Percentiles rank a stretch among this genome's conserved stretches.
Conservation (phyloP, 2,113 vertebrate genomes). For the Myotis brandtii region DNA sequence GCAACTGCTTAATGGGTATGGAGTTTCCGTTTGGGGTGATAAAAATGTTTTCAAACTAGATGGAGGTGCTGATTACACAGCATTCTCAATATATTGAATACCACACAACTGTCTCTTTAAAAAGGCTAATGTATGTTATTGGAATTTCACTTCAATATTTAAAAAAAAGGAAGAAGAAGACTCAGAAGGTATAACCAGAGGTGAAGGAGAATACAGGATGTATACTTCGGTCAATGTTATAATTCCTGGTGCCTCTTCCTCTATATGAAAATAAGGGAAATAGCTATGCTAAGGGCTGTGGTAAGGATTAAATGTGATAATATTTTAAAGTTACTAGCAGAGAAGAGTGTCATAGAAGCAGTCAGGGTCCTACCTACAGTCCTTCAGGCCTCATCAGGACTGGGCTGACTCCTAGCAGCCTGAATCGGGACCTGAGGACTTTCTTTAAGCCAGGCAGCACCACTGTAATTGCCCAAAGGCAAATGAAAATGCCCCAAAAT, state of each 20-base stretch:
- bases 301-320: background rate
- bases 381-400: background rate
- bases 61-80: background rate
- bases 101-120: background rate
- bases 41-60: background rate
- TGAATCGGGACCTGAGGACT: background rate
- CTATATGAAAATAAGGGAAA: background rate
- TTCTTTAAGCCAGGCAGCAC: background rate
- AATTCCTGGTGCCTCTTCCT: background rate
- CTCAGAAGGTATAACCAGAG: background rate
- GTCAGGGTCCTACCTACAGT: background rate
- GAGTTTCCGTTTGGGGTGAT: background rate
- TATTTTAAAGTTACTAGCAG: background rate
- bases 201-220: background rate
- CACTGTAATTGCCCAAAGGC: background rate
- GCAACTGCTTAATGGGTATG: background rate
- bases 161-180: background rate
- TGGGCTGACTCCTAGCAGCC: background rate
- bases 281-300: background rate
- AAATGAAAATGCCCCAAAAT: background rate
- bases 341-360: background rate
- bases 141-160: background rate
- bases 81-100: background rate
- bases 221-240: background rate
- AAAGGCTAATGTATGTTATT: background rate